Evolutionary conservation across 2,888 invertebrate species (phyloP), one percentile per base, ranked within the genome.

Genomic region (Anaspis maculata): DNA sequence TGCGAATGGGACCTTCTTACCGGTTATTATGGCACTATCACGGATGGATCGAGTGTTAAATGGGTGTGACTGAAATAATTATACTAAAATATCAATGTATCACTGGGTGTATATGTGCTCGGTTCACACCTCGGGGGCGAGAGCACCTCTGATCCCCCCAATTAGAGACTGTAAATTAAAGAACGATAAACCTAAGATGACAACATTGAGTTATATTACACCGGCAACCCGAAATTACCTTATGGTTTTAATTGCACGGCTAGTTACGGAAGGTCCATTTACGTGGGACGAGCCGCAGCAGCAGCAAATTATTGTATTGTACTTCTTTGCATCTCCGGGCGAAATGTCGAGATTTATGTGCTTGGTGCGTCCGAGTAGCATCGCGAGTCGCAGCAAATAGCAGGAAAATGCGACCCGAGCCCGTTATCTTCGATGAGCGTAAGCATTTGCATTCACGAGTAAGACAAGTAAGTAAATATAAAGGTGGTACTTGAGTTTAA

Each of bases 51-150:
- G 48, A 54, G 61, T 58, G 61, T 57, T 57, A 59, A 61, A 57
- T 59, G 60, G 62, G 61, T 56, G 62, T 58, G 52, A 57, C 59
- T 56, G 59, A 62, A 61, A 64, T 61, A 62, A 64, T 64, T 62
- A 64, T 61, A 59, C 57, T 64, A 61, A 61, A 62, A 64, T 58
- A 59, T 56, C 58, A 51, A 62, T 63, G 61, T 56, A 59, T 60
- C 59, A 60, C 52, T 45, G 45, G 27, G 42, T 45, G 39, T 42
- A 39, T 42, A 41, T 41, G 50, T 49, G 54, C 51, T 52, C 49
- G 51, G 44, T 59, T 60, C 57, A 51, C 61, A 59, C 61, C 62
- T 61, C 53, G 46, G 48, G 59, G 59, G 55, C 57, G 56, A 51
- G 47, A 54, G 48, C 51, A 48, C 49, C 45, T 53, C 52, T 55